Conservation (phyloP, 2,113 vertebrate genomes). For the Conger conger region DNA sequence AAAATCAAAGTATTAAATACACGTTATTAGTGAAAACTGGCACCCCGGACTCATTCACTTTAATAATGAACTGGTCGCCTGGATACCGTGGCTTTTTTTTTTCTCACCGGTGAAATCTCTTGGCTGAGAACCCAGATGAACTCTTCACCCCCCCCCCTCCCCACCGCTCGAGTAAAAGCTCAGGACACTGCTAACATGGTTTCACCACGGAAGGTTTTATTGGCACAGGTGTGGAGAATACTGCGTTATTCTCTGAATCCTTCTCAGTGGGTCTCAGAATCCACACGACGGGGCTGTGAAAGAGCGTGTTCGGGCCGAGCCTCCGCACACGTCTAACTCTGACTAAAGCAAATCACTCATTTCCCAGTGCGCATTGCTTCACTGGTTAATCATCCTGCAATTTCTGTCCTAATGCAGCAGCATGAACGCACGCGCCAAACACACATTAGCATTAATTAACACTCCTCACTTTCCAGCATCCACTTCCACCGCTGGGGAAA, state of each 20-base stretch:
- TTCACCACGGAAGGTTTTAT: neutral
- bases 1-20: neutral
- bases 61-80: neutral
- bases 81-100: neutral
- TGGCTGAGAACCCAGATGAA: neutral
- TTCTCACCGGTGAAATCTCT: neutral
- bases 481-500: neutral
- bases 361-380: neutral
- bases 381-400: neutral
- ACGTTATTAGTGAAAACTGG: neutral
- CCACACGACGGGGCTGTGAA: slow-evolving; percentile 29
- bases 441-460: neutral
- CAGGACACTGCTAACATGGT: slow-evolving; percentile 4
- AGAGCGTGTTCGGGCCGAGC: slow-evolving; percentile 60
- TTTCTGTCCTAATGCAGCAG: slow-evolving; percentile 8
- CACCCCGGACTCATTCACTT: neutral
- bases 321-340: slow-evolving; percentile 10
- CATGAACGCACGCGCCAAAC: slow-evolving; percentile 18
- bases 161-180: neutral
- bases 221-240: neutral
- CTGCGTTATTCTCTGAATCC: neutral
- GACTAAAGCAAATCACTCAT: slow-evolving; percentile 24
- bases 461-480: neutral
- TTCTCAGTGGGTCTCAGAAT: neutral
- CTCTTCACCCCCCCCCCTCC: neutral